Base-by-base conservation (phyloP, 2,113 vertebrate species). In the Plotosus lineatus region DNA sequence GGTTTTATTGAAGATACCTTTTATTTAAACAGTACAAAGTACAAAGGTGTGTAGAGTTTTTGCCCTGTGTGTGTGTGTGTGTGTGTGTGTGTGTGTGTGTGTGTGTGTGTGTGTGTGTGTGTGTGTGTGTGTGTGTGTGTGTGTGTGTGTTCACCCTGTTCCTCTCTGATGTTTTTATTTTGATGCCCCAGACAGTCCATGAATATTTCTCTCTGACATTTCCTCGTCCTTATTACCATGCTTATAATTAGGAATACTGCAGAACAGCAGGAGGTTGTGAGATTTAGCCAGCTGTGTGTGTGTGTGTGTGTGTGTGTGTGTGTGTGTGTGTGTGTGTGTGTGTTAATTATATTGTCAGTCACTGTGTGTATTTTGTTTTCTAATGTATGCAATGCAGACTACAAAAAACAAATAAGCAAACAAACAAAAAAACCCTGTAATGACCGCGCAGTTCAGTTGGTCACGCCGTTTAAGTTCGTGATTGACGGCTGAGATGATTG, bases 201-300 rank as follows among this genome's bases (percentile, higher is more conserved):
- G 56, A 65, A 73, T 77, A 66, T 87, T 87, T 83, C 42, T 50
- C 81, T 74, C 68, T 85, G 82, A 82, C 82, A 77, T 85, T 85
- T 66, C 77, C 81, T 77, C 65, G 71, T 53, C 46, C 77, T 75
- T 79, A 78, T 78, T 77, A 73, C 79, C 65, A 72, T 42, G 69
- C 40, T 73, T 73, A 56, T 72, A 38, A 84, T 86, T 82, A 86
- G 82, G 42, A 72, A 46, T 84, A 58, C 40, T 80, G 33, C 71
- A 12, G 55, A 82, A 81, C 74, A 53, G 78, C 78, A 84, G 86
- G 74, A 69, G 19, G 85, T 80, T 82, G 61, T 40, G 61, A 75
- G 72, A 80, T 73, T 75, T 71, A 73, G 66, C 36, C 76, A 65
- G 23, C 58, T 28, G 36, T 60, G 38, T 69, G 55, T 61, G 33